These are phyloP conservation scores for Scaptomyza tumidula DNA, from an alignment of 2,888 invertebrate species.

Conservation along the genomic window DNA sequence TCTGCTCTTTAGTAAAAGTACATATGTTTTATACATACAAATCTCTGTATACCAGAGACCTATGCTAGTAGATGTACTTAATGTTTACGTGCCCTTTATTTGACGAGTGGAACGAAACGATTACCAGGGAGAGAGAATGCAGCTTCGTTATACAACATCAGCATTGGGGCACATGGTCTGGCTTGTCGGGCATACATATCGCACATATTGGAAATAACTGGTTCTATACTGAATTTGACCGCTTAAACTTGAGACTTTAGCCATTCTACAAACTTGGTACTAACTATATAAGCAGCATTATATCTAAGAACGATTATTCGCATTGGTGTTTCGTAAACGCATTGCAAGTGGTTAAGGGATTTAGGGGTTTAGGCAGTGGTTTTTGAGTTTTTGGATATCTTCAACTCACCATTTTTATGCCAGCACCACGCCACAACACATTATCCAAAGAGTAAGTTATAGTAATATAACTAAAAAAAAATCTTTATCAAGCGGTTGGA, in stretches of 20 bases:
- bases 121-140: conserved; percentile 35
- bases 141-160: conserved; percentile 62
- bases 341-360: conserved; percentile 64
- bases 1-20: conserved; percentile 30
- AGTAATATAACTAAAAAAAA: not conserved
- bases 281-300: conserved; percentile 1
- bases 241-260: conserved; percentile 16
- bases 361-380: conserved; percentile 14
- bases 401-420: conserved; percentile 70
- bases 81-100: conserved; percentile 41
- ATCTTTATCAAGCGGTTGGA: not conserved
- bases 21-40: not conserved
- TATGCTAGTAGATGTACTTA: conserved; percentile 1
- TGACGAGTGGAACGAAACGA: conserved; percentile 30
- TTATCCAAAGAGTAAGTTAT: conserved; percentile 45
- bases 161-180: conserved; percentile 53
- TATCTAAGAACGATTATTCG: not conserved
- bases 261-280: not conserved
- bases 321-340: conserved; percentile 2
- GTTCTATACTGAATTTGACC: conserved; percentile 60
- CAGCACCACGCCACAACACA: conserved; percentile 60
- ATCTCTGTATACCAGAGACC: not conserved
- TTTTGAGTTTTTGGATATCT: conserved; percentile 6
- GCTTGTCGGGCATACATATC: conserved; percentile 32
- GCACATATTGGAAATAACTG: conserved; percentile 65